Base-by-base conservation (phyloP, 1,140 invertebrate genomes). In the Copidosoma floridanum region DNA sequence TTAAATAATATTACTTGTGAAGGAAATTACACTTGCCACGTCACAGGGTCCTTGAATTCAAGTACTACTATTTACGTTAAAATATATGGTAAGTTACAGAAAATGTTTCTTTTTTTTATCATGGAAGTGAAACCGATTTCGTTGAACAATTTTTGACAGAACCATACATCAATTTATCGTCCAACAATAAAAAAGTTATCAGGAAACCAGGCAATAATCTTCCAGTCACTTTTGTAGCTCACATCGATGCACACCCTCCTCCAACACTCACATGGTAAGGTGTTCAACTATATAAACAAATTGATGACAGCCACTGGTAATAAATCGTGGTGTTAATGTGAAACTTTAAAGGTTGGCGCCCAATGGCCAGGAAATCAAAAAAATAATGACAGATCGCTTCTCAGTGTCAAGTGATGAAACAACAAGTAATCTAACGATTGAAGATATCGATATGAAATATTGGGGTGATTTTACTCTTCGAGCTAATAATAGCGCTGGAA, bases 21-120 rank as follows among this genome's bases (percentile, higher is more conserved):
- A 8, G 85, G 85, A 0, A 21, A 51, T 20, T 87, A 86, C 63
- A 71, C 68, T 12, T 87, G 85, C 50, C 1, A 75, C 75, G 38
- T 61, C 16, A 65, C 40, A 4, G 65, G 69, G 0, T 60, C 38
- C n/a, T 78, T 70, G 16, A 63, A 62, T n/a, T 76, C 84, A 12
- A 67, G 8, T 65, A 81, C 62, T 4, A 44, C 11, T 12, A 35
- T 41, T 10, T 64, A 41, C 29, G 60, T 63, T 37, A 57, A 52
- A n/a, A 43, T 53, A 18, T 40, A 32, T 61, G 4, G 26, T 0
- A 48, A 14, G 2, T 48, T n/a, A n/a, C n/a, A n/a, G n/a, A n/a
- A n/a, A n/a, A n/a, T n/a, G n/a, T n/a, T n/a, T n/a, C n/a, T n/a
- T n/a, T n/a, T n/a, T n/a, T n/a, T n/a, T n/a, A n/a, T n/a, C n/a